These are phyloP conservation scores for Lordiphosa clarofinis DNA, from an alignment of 1,140 invertebrate genomes.

Conservation along the genomic window DNA sequence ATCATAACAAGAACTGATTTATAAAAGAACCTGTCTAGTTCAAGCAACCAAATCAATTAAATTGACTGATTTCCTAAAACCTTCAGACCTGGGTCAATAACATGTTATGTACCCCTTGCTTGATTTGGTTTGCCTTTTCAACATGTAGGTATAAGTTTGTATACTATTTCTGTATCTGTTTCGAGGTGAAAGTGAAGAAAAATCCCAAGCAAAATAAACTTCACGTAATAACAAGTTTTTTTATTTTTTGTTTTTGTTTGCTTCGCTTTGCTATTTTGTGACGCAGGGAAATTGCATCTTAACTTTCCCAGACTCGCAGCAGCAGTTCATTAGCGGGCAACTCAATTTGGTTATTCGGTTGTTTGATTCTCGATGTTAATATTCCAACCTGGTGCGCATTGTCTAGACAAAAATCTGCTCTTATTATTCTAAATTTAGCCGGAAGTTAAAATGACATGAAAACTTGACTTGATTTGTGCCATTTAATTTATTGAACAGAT, in stretches of 20 bases:
- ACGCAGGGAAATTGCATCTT: conserved; percentile 14
- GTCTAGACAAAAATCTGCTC: conserved; percentile 21
- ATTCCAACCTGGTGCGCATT: conserved; percentile 26
- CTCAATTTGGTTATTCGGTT: conserved; percentile 1
- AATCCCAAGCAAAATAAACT: conserved; percentile 51
- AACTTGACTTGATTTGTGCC: conserved; percentile 49
- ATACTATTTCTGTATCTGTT: conserved; percentile 29
- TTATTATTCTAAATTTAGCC: conserved; percentile 10
- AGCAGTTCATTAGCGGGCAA: conserved; percentile 25
- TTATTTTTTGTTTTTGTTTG: conserved; percentile 4
- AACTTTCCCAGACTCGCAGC: conserved; percentile 40
- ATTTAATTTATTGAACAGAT: conserved; percentile 37
- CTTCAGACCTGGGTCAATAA: conserved; percentile 25
- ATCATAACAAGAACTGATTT: too few relatives aligned
- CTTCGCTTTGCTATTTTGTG: too few relatives aligned
- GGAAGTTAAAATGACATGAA: conserved; percentile 13
- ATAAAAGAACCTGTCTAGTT: too few relatives aligned
- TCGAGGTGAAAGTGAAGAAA: conserved; percentile 61
- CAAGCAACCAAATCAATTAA: too few relatives aligned
- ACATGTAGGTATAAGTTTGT: conserved; percentile 1
- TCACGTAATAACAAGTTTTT: conserved; percentile 65
- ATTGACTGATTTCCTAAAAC: too few relatives aligned
- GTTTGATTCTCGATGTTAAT: conserved; percentile 1
- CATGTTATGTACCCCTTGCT: conserved; percentile 13
- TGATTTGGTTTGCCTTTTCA: conserved; percentile 7